Base-by-base conservation (phyloP, 2,888 invertebrate genomes). In the Aelia acuminata region DNA sequence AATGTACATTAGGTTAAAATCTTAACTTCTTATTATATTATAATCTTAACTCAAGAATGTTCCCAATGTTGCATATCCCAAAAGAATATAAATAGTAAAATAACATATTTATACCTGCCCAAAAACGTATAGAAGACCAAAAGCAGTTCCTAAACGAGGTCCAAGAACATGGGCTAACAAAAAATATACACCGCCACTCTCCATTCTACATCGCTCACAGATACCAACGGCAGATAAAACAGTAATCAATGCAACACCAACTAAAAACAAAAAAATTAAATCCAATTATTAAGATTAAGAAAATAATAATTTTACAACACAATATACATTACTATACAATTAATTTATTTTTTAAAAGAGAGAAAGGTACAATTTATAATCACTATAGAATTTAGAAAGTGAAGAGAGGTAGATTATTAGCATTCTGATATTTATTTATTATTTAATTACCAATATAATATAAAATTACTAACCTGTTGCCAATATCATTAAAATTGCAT, bases 121-220 rank as follows among this genome's bases (percentile, higher is more conserved):
- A 93, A 99, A 98, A 92, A 98, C 98, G 92, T 99, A 99, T 35
- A 99, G 94, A 91, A 99, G 93, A 75, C 98, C 98, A 84, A 99
- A 94, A 47, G 98, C 96, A 75, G 98, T 98, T 20, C 98, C 99
- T 92, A 98, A 96, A 92, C 98, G 94, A 11, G 98, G 97, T 63
- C 99, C 99, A 47, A 99, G 93, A 7, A 98, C 98, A 92, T 99
- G 98, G 0, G 98, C 97, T 57, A 99, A 93, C 89, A 99, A 94
- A 93, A 98, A 98, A 93, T 99, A 99, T 47, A 99, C 98, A 85
- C 99, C 99, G n/a, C 99, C 99, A 93, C 98, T 97, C 93, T 98
- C 98, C 91, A 98, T 96, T 90, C 97, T 94, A 93, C 98, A 98
- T 92, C 98, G 93, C 92, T 98, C 98, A 93, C 98, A 98, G 91